phyloP scores from a whole-genome alignment of 2,888 invertebrate species.

The Tupiocoris notatus region DNA sequence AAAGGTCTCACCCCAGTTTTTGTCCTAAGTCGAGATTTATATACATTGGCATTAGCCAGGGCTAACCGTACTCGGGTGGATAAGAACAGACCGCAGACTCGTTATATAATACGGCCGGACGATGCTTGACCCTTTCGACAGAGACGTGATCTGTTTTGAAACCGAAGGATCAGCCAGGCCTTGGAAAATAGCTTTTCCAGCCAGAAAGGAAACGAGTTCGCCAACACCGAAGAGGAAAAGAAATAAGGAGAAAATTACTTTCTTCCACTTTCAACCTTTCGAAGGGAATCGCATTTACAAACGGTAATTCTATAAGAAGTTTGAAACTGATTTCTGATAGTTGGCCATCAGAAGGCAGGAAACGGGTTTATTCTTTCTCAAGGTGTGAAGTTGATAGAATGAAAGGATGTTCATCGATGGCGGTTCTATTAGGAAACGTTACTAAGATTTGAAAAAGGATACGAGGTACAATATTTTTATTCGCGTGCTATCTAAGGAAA shows the following conservation, averaged over 20 bases:
- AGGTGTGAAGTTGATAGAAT: no score
- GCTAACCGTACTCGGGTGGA: background rate
- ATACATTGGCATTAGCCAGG: no score
- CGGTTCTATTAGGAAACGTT: no score
- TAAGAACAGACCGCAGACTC: background rate
- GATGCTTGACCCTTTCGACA: background rate
- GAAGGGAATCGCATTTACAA: background rate
- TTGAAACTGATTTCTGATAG: background rate
- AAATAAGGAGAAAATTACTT: background rate
- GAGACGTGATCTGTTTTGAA: background rate
- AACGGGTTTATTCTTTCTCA: no score
- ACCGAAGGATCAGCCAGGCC: background rate
- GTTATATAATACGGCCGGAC: background rate
- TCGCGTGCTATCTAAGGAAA: no score
- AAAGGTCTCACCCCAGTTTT: no score
- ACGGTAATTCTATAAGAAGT: background rate
- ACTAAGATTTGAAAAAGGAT: no score
- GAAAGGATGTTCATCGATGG: no score
- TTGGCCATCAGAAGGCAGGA: no score
- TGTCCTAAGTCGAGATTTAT: no score
- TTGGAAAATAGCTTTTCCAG: background rate
- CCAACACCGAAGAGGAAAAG: background rate
- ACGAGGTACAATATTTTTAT: no score
- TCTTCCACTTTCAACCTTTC: background rate
- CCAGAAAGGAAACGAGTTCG: background rate